Percentiles rank a stretch among this genome's conserved stretches.
phyloP scores from a whole-genome alignment of 2,797 vertebrate genomes.

The Tenualosa thibaudeaui region DNA sequence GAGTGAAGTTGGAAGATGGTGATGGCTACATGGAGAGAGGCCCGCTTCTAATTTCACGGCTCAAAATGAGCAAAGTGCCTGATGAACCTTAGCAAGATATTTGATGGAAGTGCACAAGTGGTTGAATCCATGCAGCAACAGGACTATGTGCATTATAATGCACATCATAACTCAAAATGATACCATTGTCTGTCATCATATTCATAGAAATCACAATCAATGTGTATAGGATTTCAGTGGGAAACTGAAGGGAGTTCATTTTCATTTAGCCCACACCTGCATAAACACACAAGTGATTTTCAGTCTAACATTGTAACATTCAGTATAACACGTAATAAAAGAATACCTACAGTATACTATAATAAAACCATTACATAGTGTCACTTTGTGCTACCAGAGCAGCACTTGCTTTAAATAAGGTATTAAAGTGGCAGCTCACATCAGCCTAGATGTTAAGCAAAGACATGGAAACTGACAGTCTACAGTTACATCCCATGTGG shows the following conservation, averaged over 20 bases:
- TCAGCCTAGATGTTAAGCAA: not conserved
- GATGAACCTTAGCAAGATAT: not conserved
- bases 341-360: no score
- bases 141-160: not conserved
- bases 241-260: not conserved
- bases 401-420: not conserved
- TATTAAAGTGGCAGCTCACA: not conserved
- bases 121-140: not conserved
- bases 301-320: not conserved
- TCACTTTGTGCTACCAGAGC: no score
- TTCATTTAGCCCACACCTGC: not conserved
- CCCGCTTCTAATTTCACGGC: not conserved
- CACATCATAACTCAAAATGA: not conserved
- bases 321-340: no score
- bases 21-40: not conserved
- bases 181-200: not conserved
- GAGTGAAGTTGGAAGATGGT: not conserved
- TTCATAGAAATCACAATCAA: not conserved
- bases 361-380: not conserved
- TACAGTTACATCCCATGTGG: not conserved
- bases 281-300: not conserved
- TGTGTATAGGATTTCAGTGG: not conserved
- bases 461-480: not conserved
- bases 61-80: not conserved
- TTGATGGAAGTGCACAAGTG: not conserved